A percentile compares a stretch with the other conserved stretches of the same genome.
Conservation (phyloP, 2,888 invertebrate genomes). For the Halictus ligatus region DNA sequence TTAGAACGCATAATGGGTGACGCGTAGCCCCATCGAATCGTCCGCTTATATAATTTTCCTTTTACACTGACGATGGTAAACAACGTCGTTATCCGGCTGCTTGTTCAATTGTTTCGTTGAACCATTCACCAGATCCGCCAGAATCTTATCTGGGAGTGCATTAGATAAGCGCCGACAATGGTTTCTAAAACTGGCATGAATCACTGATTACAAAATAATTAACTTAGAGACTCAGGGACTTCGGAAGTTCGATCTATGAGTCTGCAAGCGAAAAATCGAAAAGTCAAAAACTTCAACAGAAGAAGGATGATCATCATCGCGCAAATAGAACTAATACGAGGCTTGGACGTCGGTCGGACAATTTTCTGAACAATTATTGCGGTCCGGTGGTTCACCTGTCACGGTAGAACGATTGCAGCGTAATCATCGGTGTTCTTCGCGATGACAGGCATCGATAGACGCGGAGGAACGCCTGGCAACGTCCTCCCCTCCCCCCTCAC, state of each 20-base stretch:
- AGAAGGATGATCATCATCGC: not conserved
- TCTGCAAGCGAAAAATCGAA: not conserved
- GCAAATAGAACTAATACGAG: not conserved
- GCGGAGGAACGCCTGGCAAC: conserved; percentile 20
- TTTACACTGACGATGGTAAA: conserved; percentile 18
- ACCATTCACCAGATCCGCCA: not conserved
- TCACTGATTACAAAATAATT: not conserved
- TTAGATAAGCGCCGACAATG: not conserved
- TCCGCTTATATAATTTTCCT: conserved; percentile 33
- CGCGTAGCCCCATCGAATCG: conserved; percentile 36
- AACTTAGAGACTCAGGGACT: not conserved
- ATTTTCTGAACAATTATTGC: conserved; percentile 19
- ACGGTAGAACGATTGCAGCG: conserved; percentile 3
- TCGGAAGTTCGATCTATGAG: not conserved
- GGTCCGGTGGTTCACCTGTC: conserved; percentile 28
- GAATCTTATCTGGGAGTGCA: not conserved
- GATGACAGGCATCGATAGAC: conserved; percentile 52
- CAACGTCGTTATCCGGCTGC: not conserved
- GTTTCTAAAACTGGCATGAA: not conserved
- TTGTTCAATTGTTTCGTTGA: not conserved
- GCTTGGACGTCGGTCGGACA: not conserved
- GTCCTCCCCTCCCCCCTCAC: conserved; percentile 16
- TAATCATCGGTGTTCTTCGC: conserved; percentile 14
- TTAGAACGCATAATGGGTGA: conserved; percentile 52
- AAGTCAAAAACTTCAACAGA: not conserved